Evolutionary conservation across 2,888 invertebrate genomes (phyloP).

Genomic region (Lamellibrachia columna): DNA sequence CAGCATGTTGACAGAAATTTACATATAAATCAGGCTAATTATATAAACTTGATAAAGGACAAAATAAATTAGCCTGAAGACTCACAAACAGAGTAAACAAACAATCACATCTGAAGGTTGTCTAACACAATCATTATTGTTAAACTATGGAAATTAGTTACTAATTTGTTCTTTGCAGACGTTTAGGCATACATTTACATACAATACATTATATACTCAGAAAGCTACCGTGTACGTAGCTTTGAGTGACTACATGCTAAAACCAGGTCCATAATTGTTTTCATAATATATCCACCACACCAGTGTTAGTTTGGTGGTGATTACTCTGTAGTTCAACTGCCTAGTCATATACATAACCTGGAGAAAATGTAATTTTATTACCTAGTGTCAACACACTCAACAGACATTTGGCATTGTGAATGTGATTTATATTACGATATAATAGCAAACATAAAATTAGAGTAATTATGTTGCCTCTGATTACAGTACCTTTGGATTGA

Average conservation of each 20-base stretch:
- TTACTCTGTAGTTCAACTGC: not conserved
- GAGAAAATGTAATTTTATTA: not conserved
- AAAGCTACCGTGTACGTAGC: not conserved
- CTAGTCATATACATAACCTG: not conserved
- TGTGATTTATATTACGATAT: not conserved
- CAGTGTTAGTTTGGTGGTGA: not conserved
- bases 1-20: not conserved
- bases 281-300: not conserved
- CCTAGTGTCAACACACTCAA: not conserved
- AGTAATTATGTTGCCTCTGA: not conserved
- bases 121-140: not conserved
- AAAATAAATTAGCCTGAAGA: not conserved
- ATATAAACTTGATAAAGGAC: not conserved
- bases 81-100: not conserved
- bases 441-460: not conserved
- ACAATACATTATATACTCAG: not conserved
- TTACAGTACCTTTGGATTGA: no score
- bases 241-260: not conserved
- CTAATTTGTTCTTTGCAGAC: not conserved
- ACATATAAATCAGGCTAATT: not conserved
- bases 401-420: not conserved
- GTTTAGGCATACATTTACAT: not conserved
- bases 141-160: not conserved
- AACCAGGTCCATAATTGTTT: not conserved
- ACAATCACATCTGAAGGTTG: not conserved